phyloP scores from a whole-genome alignment of 2,113 vertebrate genomes.

The Podocnemis expansa region DNA sequence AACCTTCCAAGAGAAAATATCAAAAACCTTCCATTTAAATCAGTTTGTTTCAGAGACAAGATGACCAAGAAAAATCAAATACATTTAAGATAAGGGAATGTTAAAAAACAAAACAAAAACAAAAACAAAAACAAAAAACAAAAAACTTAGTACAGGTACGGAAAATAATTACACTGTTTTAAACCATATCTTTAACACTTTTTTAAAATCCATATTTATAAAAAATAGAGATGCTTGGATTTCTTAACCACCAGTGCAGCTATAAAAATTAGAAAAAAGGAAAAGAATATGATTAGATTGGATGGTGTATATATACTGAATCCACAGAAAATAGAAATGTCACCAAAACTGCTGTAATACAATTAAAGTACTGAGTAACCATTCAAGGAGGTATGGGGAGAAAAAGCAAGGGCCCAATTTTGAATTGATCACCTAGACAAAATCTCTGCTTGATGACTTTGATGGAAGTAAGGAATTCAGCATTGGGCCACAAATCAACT shows the following conservation, averaged over 20 bases:
- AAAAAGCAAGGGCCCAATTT: neutral
- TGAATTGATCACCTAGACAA: neutral
- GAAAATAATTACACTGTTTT: constrained; percentile 57
- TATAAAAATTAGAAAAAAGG: neutral
- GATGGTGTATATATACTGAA: neutral
- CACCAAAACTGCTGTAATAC: neutral
- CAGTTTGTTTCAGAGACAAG: constrained; percentile 71
- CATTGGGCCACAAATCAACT: neutral
- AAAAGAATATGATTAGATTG: neutral
- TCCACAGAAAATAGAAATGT: neutral
- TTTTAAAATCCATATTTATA: constrained; percentile 52
- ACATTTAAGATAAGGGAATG: constrained; percentile 55
- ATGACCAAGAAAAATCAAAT: constrained; percentile 65
- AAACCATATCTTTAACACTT: constrained; percentile 55
- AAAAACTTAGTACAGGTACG: constrained; percentile 30
- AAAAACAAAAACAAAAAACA: neutral
- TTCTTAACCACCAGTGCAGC: constrained; percentile 57
- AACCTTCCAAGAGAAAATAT: constrained; percentile 80
- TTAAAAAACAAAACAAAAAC: too few species aligned
- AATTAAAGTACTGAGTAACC: neutral
- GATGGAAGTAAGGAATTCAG: neutral
- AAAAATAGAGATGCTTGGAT: constrained; percentile 49
- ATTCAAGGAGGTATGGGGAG: neutral
- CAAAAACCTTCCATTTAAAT: constrained; percentile 72
- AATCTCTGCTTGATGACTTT: neutral